Base-by-base conservation (phyloP, 2,113 vertebrate genomes). In the Onychostoma macrolepis region DNA sequence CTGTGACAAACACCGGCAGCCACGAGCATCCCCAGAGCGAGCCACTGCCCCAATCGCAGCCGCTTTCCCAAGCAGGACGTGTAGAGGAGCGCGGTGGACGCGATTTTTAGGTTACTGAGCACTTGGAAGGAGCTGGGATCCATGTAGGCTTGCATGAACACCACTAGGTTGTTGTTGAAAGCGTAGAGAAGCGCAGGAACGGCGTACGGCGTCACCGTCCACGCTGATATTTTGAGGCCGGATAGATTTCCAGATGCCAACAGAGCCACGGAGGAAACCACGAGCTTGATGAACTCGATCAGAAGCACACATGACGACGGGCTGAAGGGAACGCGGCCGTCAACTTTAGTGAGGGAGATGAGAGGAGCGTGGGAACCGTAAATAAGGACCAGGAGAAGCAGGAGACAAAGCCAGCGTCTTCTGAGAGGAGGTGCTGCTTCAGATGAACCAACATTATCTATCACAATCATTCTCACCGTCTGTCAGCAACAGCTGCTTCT, bases 111-210 rank as follows among this genome's bases (percentile, higher is more conserved):
- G 93, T 99, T 99, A 75, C 97, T 97, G 56, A 99, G 94, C 19
- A 99, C 94, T 89, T 99, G 98, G 90, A 94, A 99, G 71, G 97
- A 98, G 92, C 97, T 97, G 24, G 98, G 98, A 88, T 99, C 98
- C 98, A 99, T 99, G 91, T 97, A 95, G 30, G 93, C 95, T 91
- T 99, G 98, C 95, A 99, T 97, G 90, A 96, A 92, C 56, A 99
- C 97, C 65, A 97, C 97, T 87, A 99, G 91, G 93, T 99, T 98
- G 94, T 99, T 99, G 95, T 97, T 99, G 80, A 96, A 93, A 0
- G 97, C 96, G 0, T 99, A 99, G 6, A 99, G 96, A 56, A 97
- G 30, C 2, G 97, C 97, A 0, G 98, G 97, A 2, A 97, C 87
- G 0, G 96, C 96, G 0, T 98, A 99, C 2, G 97, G 97, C 0